Base-by-base conservation (phyloP, 1,140 invertebrate genomes). In the Latrodectus geometricus region DNA sequence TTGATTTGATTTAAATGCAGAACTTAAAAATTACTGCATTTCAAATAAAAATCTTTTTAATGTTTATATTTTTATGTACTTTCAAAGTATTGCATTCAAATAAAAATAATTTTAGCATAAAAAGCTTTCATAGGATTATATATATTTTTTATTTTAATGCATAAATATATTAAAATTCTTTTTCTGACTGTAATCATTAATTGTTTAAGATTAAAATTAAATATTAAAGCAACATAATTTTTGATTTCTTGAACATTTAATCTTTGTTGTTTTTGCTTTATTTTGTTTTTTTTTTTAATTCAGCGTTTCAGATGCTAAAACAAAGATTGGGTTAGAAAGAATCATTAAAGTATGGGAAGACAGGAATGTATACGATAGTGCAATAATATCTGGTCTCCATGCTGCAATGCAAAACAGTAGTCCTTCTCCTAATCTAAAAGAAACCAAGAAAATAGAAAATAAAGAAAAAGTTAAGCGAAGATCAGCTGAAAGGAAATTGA, bases 341-440 rank as follows among this genome's bases (percentile, higher is more conserved):
- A 94, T 99, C 81, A 90, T 98, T 12, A 93, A 94, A 87, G 97
- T 99, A 88, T 99, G 97, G 98, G 94, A 96, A 88, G 97, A 99
- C 88, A 93, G 97, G 90, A 95, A 94, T 52, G 96, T 99, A 20
- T 99, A 98, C 91, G 95, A 96, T 89, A 93, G 93, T 88, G 91
- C 93, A 81, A 93, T 94, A 89, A 96, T 97, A 88, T 91, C 93
- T 73, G 95, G 96, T 74, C 96, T 95, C 20, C 9, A 76, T n/a
- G 61, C 68, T 80, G 76, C 85, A 12, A 79, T 87, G 68, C 23
- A 78, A 50, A 23, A 69, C 2, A 5, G 21, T 9, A 17, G 7
- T n/a, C 54, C 56, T 50, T 49, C 69, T 48, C 52, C 61, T 48
- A 20, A 15, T 5, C 54, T 5, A 14, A 56, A 66, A 14, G 35